These are phyloP conservation scores for Lampris incognitus DNA, from an alignment of 2,113 vertebrate species.

Conservation along the genomic window DNA sequence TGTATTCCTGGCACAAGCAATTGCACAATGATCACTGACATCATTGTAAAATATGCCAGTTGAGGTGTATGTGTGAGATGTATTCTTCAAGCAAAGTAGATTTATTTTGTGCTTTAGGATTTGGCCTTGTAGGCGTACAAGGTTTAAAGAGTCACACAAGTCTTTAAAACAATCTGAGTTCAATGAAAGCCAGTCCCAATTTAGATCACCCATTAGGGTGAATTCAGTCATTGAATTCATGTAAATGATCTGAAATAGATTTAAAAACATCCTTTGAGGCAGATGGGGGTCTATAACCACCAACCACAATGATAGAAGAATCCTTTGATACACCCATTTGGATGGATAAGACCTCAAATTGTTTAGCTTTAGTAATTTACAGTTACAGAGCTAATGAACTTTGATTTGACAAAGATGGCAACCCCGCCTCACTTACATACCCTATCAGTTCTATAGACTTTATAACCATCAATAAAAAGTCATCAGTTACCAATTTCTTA, in stretches of 20 bases:
- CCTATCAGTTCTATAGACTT: background rate
- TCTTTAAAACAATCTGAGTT: background rate
- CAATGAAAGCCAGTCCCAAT: too few species aligned
- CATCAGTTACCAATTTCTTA: background rate
- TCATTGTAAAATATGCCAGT: conserved; percentile 29
- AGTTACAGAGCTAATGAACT: background rate
- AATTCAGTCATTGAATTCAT: too few species aligned
- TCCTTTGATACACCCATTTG: background rate
- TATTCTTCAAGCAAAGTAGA: too few species aligned
- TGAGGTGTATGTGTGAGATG: background rate
- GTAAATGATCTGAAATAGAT: too few species aligned
- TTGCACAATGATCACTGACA: background rate
- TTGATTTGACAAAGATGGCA: background rate
- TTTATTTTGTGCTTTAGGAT: background rate
- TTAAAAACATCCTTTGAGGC: background rate
- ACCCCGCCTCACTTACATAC: background rate
- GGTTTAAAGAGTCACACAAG: background rate
- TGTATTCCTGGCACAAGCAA: background rate
- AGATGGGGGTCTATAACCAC: background rate
- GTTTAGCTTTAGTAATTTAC: background rate
- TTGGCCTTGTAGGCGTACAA: background rate
- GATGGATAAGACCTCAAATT: background rate
- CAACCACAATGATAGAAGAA: background rate
- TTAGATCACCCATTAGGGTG: too few species aligned
- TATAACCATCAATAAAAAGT: conserved; percentile 4